These are phyloP conservation scores for Peribatodes rhomboidaria DNA, from an alignment of 2,888 invertebrate genomes.

Conservation along the genomic window DNA sequence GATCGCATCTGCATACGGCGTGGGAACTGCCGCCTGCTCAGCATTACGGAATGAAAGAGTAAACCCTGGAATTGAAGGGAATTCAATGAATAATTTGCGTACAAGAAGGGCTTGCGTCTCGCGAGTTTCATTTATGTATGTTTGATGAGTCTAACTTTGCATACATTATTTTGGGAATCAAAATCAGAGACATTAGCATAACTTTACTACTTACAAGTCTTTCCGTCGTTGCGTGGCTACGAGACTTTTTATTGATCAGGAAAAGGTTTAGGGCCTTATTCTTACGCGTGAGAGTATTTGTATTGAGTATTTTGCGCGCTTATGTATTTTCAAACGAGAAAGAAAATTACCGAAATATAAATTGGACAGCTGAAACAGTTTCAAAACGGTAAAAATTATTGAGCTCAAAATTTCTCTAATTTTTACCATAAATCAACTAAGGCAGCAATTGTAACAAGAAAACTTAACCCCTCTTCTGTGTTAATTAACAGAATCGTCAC, in stretches of 20 bases:
- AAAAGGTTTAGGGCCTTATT: not conserved
- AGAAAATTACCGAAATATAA: too few relatives aligned
- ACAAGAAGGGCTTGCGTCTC: slow-evolving; percentile 20
- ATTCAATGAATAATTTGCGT: slow-evolving; percentile 37
- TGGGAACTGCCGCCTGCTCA: slow-evolving; percentile 62
- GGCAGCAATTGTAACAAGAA: too few relatives aligned
- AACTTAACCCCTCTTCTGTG: too few relatives aligned
- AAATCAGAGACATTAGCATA: not conserved
- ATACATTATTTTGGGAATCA: slow-evolving; percentile 18
- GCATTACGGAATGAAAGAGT: slow-evolving; percentile 42
- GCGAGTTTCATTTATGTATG: slow-evolving; percentile 21
- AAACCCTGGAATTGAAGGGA: slow-evolving; percentile 32
- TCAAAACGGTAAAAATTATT: too few relatives aligned
- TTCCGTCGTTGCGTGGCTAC: too few relatives aligned
- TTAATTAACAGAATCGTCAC: too few relatives aligned
- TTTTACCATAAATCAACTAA: too few relatives aligned
- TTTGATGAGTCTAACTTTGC: slow-evolving; percentile 25
- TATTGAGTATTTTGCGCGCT: too few relatives aligned
- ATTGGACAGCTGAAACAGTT: too few relatives aligned
- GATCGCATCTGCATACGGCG: slow-evolving; percentile 75
- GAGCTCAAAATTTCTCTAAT: too few relatives aligned
- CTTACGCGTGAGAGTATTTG: too few relatives aligned
- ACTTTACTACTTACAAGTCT: not conserved
- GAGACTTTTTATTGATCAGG: not conserved
- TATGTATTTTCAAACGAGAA: too few relatives aligned